Conservation (phyloP, 2,797 vertebrate species). For the Rhyacichthys aspro region DNA sequence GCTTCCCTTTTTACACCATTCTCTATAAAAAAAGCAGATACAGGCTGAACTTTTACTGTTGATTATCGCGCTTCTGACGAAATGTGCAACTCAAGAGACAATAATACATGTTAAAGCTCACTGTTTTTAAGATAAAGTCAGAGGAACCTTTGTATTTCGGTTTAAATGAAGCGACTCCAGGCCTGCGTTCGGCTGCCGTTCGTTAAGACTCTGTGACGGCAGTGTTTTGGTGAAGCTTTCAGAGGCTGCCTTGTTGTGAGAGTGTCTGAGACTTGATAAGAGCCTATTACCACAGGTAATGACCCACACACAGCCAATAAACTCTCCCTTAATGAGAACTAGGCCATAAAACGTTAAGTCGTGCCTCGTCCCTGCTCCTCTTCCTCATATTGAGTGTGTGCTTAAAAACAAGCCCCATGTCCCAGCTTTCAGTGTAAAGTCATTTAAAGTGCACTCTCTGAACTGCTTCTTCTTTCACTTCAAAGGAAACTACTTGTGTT, state of each 20-base stretch:
- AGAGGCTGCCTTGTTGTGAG: conserved; percentile 52
- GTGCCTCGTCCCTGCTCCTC: conserved; percentile 32
- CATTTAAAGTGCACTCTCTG: background rate
- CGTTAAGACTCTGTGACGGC: conserved; percentile 18
- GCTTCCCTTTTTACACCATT: conserved; percentile 22
- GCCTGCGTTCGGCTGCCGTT: conserved; percentile 8
- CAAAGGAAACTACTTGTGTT: background rate
- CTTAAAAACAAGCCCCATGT: background rate
- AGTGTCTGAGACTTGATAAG: conserved; percentile 67
- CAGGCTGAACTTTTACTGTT: conserved; percentile 8
- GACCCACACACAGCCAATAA: conserved; percentile 75
- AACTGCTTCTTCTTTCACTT: background rate
- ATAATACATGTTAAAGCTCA: background rate
- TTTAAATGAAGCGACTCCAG: conserved; percentile 13
- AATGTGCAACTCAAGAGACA: background rate
- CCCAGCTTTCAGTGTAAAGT: no score
- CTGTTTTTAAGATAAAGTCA: no score
- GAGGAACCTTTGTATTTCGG: no score
- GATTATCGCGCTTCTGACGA: conserved; percentile 16
- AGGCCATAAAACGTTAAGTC: conserved; percentile 55
- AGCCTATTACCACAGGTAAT: conserved; percentile 76
- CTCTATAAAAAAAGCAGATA: conserved; percentile 4
- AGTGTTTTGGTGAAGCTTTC: conserved; percentile 63
- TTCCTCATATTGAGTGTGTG: conserved; percentile 35
- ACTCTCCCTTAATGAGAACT: conserved; percentile 72